phyloP scores from a whole-genome alignment of 2,797 vertebrate genomes.

The Peromyscus nudipes region DNA sequence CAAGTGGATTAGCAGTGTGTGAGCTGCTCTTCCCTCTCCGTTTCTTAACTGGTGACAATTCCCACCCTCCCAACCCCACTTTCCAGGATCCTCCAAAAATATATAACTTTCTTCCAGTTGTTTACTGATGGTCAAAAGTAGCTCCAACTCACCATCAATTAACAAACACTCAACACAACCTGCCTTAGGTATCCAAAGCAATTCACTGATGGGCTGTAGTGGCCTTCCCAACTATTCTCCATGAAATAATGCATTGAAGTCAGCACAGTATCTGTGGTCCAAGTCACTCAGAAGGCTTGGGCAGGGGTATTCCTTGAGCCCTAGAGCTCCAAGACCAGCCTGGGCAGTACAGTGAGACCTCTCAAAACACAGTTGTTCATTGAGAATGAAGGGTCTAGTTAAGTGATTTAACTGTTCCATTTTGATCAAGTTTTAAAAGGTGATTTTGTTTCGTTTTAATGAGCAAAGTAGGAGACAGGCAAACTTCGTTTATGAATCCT shows the following conservation, averaged over 20 bases:
- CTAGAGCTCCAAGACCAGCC: neutral
- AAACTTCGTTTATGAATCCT: neutral
- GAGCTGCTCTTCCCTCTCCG: conserved; percentile 21
- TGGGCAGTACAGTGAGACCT: neutral
- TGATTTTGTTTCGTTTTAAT: neutral
- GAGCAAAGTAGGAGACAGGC: conserved; percentile 46
- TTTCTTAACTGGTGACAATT: neutral
- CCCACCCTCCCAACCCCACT: neutral
- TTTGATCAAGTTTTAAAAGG: conserved; percentile 16
- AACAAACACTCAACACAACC: conserved; percentile 18
- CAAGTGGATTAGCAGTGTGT: neutral
- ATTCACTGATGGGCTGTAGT: neutral
- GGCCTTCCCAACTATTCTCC: neutral
- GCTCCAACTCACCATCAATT: conserved; percentile 47
- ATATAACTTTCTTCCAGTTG: conserved; percentile 50
- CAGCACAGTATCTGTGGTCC: neutral
- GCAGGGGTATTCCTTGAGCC: neutral
- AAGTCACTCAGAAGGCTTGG: neutral
- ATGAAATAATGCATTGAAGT: neutral
- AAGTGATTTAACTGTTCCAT: conserved; percentile 27
- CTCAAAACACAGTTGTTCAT: neutral
- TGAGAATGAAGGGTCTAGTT: conserved; percentile 18
- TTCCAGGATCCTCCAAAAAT: neutral
- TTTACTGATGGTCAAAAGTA: conserved; percentile 61
- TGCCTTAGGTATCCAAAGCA: neutral